phyloP scores from a whole-genome alignment of 2,888 invertebrate species.

The Chrysina gloriosa region DNA sequence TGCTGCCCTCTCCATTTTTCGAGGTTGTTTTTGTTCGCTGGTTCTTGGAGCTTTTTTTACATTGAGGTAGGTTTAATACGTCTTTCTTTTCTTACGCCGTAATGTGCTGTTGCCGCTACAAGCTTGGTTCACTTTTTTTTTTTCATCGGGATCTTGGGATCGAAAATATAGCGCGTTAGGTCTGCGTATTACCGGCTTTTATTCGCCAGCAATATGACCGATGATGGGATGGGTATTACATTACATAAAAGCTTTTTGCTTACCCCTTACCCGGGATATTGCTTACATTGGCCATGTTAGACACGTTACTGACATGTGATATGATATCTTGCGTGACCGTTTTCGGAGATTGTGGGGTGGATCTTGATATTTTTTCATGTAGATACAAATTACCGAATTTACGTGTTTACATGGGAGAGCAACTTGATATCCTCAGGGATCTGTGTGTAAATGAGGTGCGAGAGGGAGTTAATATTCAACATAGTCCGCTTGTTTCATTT shows the following conservation, averaged over 20 bases:
- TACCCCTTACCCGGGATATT: not conserved
- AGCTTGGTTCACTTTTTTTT: not conserved
- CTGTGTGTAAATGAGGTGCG: too few species aligned
- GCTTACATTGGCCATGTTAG: constrained; percentile 13
- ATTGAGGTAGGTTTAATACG: constrained; percentile 21
- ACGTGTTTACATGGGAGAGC: too few species aligned
- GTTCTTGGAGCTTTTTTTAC: not conserved
- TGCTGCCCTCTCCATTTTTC: constrained; percentile 4
- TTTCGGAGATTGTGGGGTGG: not conserved
- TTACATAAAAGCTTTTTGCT: constrained; percentile 16
- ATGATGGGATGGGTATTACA: constrained; percentile 4
- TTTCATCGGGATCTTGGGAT: not conserved
- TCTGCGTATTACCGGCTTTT: constrained; percentile 3
- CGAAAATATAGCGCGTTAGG: not conserved
- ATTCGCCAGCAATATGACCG: not conserved
- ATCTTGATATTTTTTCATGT: not conserved
- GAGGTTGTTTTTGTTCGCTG: not conserved
- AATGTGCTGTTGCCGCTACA: constrained; percentile 20
- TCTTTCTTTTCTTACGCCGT: not conserved
- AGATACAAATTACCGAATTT: not conserved
- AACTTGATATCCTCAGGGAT: too few species aligned
- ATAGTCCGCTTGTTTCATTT: too few species aligned
- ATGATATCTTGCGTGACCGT: constrained; percentile 5
- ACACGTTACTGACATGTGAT: constrained; percentile 5
- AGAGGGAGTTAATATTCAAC: too few species aligned